Evolutionary conservation across 2,113 vertebrate genomes (phyloP), one percentile per base, ranked within the genome.

Genomic region (Corythoichthys haematopterus): DNA sequence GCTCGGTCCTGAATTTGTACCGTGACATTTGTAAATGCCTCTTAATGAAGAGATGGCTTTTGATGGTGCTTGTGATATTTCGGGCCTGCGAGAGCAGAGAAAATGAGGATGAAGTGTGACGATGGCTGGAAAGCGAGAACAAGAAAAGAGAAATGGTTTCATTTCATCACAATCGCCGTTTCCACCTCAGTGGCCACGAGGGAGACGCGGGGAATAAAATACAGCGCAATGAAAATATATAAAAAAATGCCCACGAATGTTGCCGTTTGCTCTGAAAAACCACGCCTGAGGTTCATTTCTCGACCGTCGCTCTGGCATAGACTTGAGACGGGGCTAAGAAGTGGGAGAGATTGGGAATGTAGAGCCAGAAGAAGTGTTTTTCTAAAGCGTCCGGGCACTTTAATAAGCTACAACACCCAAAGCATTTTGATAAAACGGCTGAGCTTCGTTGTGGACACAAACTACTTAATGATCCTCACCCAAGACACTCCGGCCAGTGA

Each of bases 121-220:
- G 28, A 71, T 16, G 28, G 66, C 66, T 55, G 58, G 46, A 72
- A 75, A 85, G 71, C 56, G 71, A 79, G 76, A 74, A 77, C 72
- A 75, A 68, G 74, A 66, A 73, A 76, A 47, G 45, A 71, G 64
- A 75, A 70, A 86, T 76, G 60, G 72, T 80, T 88, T 70, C 64
- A 83, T 90, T 88, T 80, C 74, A 85, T 84, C 83, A 87, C 80
- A 80, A 51, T 80, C 70, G 80, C 84, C 80, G 80, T 90, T 88
- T 90, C 76, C 84, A 91, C 84, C 88, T 92, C 86, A 85, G 80
- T 82, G 86, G 80, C 72, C 72, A 78, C 77, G 68, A 77, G 89
- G 83, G 81, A 85, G 84, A 77, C 83, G 85, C 83, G 48, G 65
- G 35, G 43, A 1, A 63, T n/a, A 61, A 59, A 71, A 61, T 56